These are phyloP conservation scores for Endotricha flammealis DNA, from an alignment of 2,888 invertebrate genomes.

Conservation along the genomic window DNA sequence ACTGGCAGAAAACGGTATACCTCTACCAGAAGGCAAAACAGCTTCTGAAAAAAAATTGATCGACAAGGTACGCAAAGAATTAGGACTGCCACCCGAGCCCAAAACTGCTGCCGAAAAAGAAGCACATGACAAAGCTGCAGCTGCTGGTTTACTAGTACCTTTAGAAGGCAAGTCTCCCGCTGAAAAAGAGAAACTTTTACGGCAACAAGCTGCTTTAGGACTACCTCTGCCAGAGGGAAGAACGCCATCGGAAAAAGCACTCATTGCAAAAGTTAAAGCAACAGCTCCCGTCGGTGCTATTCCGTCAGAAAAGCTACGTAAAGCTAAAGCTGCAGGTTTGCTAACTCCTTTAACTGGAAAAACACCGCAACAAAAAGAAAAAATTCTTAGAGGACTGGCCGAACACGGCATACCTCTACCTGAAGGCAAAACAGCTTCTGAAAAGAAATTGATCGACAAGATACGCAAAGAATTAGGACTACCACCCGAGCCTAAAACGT, in stretches of 20 bases:
- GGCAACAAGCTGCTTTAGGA: constrained; percentile 10
- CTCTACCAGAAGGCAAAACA: constrained; percentile 15
- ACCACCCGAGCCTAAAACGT: constrained; percentile 3
- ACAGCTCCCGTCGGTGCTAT: constrained; percentile 15
- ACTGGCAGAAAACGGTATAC: constrained; percentile 12
- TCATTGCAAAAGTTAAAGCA: constrained; percentile 20
- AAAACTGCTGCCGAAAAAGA: not conserved
- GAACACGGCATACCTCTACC: constrained; percentile 1
- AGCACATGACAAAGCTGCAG: constrained; percentile 11
- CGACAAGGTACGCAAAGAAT: constrained; percentile 16
- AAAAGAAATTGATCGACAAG: constrained; percentile 2
- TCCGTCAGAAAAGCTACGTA: constrained; percentile 17
- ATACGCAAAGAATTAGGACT: constrained; percentile 6
- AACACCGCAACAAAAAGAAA: constrained; percentile 13
- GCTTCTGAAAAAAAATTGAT: constrained; percentile 17
- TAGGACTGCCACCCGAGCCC: constrained; percentile 10
- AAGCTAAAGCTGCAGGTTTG: constrained; percentile 18
- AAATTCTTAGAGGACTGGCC: constrained; percentile 16
- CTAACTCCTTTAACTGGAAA: constrained; percentile 19
- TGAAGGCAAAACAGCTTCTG: constrained; percentile 5
- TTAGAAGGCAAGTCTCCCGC: constrained; percentile 21
- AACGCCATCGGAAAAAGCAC: constrained; percentile 22
- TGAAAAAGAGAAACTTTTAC: constrained; percentile 19
- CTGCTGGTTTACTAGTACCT: constrained; percentile 16
- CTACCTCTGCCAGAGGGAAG: constrained; percentile 20